phyloP scores from a whole-genome alignment of 1,140 invertebrate genomes.

The Drosophila gunungcola region DNA sequence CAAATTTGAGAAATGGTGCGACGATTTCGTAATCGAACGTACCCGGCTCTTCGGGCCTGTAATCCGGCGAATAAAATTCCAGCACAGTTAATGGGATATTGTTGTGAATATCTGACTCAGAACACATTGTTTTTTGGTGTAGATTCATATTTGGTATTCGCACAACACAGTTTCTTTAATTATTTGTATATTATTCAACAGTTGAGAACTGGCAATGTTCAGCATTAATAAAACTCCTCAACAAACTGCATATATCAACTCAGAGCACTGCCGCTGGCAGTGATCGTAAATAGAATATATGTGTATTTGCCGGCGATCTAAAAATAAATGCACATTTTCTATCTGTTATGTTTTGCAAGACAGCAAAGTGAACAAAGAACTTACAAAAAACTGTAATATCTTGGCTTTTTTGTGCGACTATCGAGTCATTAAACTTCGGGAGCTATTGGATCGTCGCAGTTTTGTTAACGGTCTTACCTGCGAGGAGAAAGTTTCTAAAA shows the following conservation, averaged over 20 bases:
- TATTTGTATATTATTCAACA: background rate
- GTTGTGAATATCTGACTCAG: slow-evolving; percentile 47
- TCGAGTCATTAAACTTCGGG: no score
- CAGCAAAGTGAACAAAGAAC: slow-evolving; percentile 2
- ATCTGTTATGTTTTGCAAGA: slow-evolving; percentile 8
- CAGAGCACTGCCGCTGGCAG: slow-evolving; percentile 16
- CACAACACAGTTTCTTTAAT: background rate
- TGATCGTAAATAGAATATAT: slow-evolving; percentile 44
- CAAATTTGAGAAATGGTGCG: background rate
- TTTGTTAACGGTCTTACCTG: no score
- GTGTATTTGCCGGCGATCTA: slow-evolving; percentile 26
- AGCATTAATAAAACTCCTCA: slow-evolving; percentile 22
- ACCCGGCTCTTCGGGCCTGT: slow-evolving; percentile 29
- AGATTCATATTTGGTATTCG: slow-evolving; percentile 35
- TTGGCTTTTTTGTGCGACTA: background rate
- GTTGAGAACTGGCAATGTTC: background rate
- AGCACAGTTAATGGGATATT: slow-evolving; percentile 80
- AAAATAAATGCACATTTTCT: slow-evolving; percentile 29
- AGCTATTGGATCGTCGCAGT: no score
- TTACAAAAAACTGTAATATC: background rate
- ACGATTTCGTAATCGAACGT: slow-evolving; percentile 6
- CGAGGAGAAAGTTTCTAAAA: no score
- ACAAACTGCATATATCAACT: slow-evolving; percentile 16
- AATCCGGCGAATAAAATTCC: slow-evolving; percentile 59
- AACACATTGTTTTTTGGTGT: slow-evolving; percentile 8